A percentile compares a stretch with the other conserved stretches of the same genome.
Evolutionary conservation across 2,888 invertebrate genomes (phyloP).

Genomic region (Melikaiella ostensackeni): DNA sequence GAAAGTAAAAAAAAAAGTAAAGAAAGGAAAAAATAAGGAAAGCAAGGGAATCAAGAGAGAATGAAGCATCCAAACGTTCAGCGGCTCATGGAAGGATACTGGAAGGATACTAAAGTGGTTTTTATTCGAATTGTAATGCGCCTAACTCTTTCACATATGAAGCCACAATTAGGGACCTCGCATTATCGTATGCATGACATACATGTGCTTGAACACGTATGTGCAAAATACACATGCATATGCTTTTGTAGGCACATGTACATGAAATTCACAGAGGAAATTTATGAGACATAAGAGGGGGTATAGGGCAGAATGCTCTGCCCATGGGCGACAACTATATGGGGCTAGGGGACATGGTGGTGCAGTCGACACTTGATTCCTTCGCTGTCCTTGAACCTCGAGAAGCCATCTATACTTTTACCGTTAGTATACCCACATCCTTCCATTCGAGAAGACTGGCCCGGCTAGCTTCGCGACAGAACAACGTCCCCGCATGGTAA

Average conservation of each 20-base stretch:
- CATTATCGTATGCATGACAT: neutral
- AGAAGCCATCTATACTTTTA: constrained; percentile 54
- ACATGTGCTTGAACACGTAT: neutral
- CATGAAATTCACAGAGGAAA: neutral
- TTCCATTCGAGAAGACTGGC: constrained; percentile 45
- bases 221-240: neutral
- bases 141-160: constrained; percentile 6
- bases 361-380: constrained; percentile 36
- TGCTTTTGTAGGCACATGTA: neutral
- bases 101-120: constrained; percentile 3
- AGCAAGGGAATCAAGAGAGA: constrained; percentile 5
- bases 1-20: constrained; percentile 7
- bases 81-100: constrained; percentile 5
- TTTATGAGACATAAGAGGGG: constrained; percentile 19
- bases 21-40: neutral
- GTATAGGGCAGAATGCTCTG: neutral
- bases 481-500: constrained; percentile 43
- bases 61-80: neutral
- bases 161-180: neutral
- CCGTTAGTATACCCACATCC: constrained; percentile 56
- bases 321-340: constrained; percentile 22
- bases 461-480: constrained; percentile 25
- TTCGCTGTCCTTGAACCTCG: constrained; percentile 55
- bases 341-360: constrained; percentile 33
- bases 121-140: constrained; percentile 22